Evolutionary conservation across 2,888 invertebrate species (phyloP).

Genomic region (Lordiphosa fenestrarum): DNA sequence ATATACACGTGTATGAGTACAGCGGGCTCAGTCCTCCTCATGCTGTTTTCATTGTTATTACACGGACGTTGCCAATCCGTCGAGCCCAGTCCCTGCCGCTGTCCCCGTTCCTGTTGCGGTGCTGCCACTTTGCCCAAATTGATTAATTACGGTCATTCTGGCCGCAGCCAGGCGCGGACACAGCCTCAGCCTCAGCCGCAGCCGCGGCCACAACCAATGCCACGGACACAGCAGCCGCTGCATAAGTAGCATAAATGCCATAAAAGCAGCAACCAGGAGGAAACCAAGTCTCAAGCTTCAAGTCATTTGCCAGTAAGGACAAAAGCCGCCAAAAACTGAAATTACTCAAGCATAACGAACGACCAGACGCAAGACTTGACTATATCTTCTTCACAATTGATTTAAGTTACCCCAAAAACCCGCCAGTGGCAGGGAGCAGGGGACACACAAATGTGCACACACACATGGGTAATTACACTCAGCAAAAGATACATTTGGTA

Average conservation of each 20-base stretch:
- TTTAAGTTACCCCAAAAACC: slow-evolving; percentile 68
- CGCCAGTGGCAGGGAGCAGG: slow-evolving; percentile 14
- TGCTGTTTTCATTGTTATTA: slow-evolving; percentile 73
- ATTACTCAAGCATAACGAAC: slow-evolving; percentile 68
- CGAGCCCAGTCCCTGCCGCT: slow-evolving; percentile 28
- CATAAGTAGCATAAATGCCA: slow-evolving; percentile 70
- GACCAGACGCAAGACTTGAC: slow-evolving; percentile 13
- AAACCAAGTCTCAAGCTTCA: slow-evolving; percentile 35
- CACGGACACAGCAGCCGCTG: slow-evolving; percentile 36
- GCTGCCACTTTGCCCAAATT: slow-evolving; percentile 70
- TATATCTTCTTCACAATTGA: slow-evolving; percentile 60
- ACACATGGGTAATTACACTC: too few relatives aligned
- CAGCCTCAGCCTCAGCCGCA: background rate
- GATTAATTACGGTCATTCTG: slow-evolving; percentile 74
- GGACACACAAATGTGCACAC: slow-evolving; percentile 13
- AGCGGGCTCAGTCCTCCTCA: slow-evolving; percentile 42
- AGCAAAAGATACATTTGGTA: too few relatives aligned
- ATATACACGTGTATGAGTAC: slow-evolving; percentile 57
- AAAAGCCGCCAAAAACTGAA: slow-evolving; percentile 66
- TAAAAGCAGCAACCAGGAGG: slow-evolving; percentile 54
- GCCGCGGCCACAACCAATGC: slow-evolving; percentile 2
- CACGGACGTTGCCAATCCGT: slow-evolving; percentile 60
- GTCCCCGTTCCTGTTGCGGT: slow-evolving; percentile 19
- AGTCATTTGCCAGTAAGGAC: slow-evolving; percentile 69
- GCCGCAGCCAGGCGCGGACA: slow-evolving; percentile 12